Base-by-base conservation (phyloP, 2,797 vertebrate species). In the Xenopus petersii region DNA sequence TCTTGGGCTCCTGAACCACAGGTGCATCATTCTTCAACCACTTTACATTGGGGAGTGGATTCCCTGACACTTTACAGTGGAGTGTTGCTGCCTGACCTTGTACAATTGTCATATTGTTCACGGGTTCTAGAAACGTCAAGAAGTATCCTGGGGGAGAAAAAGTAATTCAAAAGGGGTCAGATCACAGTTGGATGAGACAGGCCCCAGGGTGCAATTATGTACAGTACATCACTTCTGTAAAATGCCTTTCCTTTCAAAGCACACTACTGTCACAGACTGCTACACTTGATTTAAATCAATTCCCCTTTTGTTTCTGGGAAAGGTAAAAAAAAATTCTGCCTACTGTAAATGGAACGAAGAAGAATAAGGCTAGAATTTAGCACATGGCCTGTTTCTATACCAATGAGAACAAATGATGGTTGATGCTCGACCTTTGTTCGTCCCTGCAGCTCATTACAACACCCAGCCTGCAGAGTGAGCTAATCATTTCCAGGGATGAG, bases 11-110 rank as follows among this genome's bases (percentile, higher is more conserved):
- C 84, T 94, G 95, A 75, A 95, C 93, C 11, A 99, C 94, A 0
- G 96, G 96, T 5, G 95, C 97, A 0, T 99, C 96, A 0, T 99
- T 99, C 84, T 99, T 99, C 33, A 98, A 87, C 97, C 97, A 99
- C 77, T 91, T 93, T 81, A 97, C 93, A 3, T 82, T 90, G 0
- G 96, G 96, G 0, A 93, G 83, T 0, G 97, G 97, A 84, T 96
- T 93, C 70, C 97, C 97, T 0, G 89, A 80, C 73, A 98, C 97
- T 80, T 94, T 97, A 87, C 96, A 99, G 80, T 96, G 94, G 42
- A 99, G 89, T 1, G 93, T 97, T 21, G 95, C 97, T 0, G 93
- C 95, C 88, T 98, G 95, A 16, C 97, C 97, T 80, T 98, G 97
- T 80, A 96, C 94, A 64, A 96, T 93, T 42, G 97, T 99, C 87